Percentiles rank a stretch among this genome's conserved stretches.
phyloP scores from a whole-genome alignment of 2,888 invertebrate species.

The Eupithecia subfuscata region DNA sequence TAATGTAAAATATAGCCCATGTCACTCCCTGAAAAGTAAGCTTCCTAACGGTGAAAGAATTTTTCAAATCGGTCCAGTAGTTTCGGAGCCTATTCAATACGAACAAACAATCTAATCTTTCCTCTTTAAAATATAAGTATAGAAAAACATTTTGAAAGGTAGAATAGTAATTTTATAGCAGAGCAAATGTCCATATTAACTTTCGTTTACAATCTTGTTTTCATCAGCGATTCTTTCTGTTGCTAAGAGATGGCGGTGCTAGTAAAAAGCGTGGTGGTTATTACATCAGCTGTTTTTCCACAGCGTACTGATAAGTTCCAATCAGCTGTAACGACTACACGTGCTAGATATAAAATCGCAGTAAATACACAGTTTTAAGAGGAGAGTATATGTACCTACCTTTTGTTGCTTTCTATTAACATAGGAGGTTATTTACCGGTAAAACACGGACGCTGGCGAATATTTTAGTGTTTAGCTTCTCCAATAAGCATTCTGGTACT shows the following conservation, averaged over 20 bases:
- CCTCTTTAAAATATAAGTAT: too few relatives aligned
- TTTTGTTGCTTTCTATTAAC: neutral
- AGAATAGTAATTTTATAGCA: neutral
- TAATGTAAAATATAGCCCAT: too few relatives aligned
- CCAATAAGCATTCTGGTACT: too few relatives aligned
- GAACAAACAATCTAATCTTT: too few relatives aligned
- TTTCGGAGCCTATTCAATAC: too few relatives aligned
- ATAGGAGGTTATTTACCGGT: neutral
- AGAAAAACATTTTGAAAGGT: neutral
- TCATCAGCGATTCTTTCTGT: constrained; percentile 47
- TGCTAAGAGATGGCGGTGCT: constrained; percentile 34
- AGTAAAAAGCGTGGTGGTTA: constrained; percentile 8
- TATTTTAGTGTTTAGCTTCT: too few relatives aligned
- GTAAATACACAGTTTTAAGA: neutral
- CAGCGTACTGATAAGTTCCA: neutral
- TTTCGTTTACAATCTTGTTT: constrained; percentile 8
- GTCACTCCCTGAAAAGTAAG: too few relatives aligned
- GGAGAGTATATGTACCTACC: neutral
- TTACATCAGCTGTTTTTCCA: constrained; percentile 28
- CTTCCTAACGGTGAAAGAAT: too few relatives aligned
- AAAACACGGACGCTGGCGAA: neutral
- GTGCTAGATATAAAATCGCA: constrained; percentile 2
- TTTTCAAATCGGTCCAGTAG: too few relatives aligned
- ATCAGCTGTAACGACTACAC: neutral
- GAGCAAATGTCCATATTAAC: neutral